phyloP scores from a whole-genome alignment of 2,113 vertebrate species.

The Macaca nemestrina region DNA sequence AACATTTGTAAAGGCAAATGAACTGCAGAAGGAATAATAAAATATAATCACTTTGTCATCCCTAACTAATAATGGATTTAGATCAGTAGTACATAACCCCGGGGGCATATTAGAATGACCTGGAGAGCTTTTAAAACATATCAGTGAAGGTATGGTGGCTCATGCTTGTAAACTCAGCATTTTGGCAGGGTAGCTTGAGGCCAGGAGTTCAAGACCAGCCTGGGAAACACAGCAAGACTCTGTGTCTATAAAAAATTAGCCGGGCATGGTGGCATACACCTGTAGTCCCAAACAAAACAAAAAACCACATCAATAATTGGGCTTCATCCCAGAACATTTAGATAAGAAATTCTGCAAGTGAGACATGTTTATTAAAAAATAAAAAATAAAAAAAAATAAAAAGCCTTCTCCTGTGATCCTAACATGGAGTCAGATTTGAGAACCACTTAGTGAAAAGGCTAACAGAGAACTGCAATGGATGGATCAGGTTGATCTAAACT shows the following conservation, averaged over 20 bases:
- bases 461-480: background rate
- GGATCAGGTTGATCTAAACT: background rate
- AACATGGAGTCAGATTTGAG: background rate
- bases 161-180: too few relatives aligned
- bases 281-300: too few relatives aligned
- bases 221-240: too few relatives aligned
- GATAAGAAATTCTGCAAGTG: conserved; percentile 13
- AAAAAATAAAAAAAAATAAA: background rate
- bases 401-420: background rate
- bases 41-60: background rate
- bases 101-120: background rate
- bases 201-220: too few relatives aligned
- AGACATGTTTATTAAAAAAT: background rate
- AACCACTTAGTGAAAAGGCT: conserved; percentile 17
- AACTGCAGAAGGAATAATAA: background rate
- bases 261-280: too few relatives aligned
- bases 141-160: background rate
- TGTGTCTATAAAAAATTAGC: too few relatives aligned
- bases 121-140: background rate
- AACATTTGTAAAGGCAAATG: background rate
- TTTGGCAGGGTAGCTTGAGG: too few relatives aligned
- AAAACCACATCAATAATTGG: background rate
- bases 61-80: background rate
- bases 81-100: background rate
- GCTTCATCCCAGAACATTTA: conserved; percentile 14